Evolutionary conservation across 2,888 invertebrate species (phyloP), one percentile per base, ranked within the genome.

Genomic region (Eudasyphora cyanicolor): DNA sequence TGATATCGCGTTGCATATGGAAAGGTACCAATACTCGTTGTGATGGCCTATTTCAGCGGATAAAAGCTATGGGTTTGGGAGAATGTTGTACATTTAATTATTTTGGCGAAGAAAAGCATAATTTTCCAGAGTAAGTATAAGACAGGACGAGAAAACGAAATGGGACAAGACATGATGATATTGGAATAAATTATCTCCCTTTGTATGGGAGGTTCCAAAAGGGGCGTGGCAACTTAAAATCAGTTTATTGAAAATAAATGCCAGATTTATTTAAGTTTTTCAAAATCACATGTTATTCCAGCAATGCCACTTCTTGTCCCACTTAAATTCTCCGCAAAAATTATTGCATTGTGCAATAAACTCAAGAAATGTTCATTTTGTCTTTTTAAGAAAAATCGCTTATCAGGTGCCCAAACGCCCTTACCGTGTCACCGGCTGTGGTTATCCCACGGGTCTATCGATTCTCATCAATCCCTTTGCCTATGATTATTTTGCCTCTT

Each of bases 21-120:
- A 95, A 94, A 89, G 94, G 94, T 21, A 91, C 92, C 0, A 90
- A 93, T 21, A 92, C 92, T 21, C 92, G 93, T 0, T 95, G 95
- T 85, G 93, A 93, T 21, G 92, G 93, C 62, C 88, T 95, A 6
- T 95, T 95, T 87, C 92, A 93, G 82, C 92, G 91, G 64, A 92
- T 94, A 5, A 91, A 93, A 51, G 93, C 93, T 0, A 88, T 93
- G 38, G 60, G 75, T 19, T 92, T 93, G 57, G 94, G 94, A 8
- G 88, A 93, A 2, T 96, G 96, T 86, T 95, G 95, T 87, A 92
- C 94, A 0, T 95, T 95, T 86, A 95, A 95, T 89, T 95, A 95
- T 86, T 94, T 93, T 82, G 94, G 93, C 0, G 86, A 92, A 1
- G 19, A 85, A 0, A 85, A 79, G 0, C 91, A 91, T 78, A 91